These are phyloP conservation scores for Sardinella longiceps DNA, from an alignment of 2,797 vertebrate species.

Conservation along the genomic window DNA sequence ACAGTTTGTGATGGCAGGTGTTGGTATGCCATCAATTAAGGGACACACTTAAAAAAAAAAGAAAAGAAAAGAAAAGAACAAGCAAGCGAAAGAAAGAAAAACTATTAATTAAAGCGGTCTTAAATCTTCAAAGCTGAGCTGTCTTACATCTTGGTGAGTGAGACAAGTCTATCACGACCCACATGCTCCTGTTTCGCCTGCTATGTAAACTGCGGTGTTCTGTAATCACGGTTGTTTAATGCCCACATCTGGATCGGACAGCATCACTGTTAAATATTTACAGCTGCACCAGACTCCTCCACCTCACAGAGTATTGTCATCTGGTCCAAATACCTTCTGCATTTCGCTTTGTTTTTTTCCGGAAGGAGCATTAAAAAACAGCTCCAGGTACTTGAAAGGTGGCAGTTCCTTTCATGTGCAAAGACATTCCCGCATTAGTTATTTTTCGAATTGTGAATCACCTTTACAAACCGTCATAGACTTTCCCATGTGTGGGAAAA, in stretches of 20 bases:
- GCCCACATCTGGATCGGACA: conserved; percentile 78
- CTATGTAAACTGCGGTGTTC: conserved; percentile 81
- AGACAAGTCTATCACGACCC: conserved; percentile 49
- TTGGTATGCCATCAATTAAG: conserved; percentile 77
- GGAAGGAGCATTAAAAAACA: conserved; percentile 62
- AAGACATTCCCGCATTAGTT: background rate
- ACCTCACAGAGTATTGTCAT: conserved; percentile 76
- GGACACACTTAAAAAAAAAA: conserved; percentile 69
- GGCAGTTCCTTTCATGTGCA: background rate
- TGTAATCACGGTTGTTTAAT: conserved; percentile 85
- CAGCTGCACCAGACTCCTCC: conserved; percentile 78
- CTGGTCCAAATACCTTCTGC: conserved; percentile 71
- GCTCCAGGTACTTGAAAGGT: conserved; percentile 32
- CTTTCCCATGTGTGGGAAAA: background rate
- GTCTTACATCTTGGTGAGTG: conserved; percentile 48
- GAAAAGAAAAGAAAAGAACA: conserved; percentile 60
- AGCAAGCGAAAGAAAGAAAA: conserved; percentile 57
- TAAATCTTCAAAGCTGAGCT: conserved; percentile 75
- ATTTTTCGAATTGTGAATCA: background rate
- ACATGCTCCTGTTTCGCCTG: conserved; percentile 81
- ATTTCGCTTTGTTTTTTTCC: conserved; percentile 60
- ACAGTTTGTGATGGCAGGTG: conserved; percentile 73
- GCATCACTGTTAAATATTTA: conserved; percentile 79
- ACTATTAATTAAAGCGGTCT: conserved; percentile 79
- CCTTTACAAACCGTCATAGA: background rate